Percentiles rank a stretch among this genome's conserved stretches.
These are phyloP conservation scores for Drosophila gunungcola DNA, from an alignment of 1,140 invertebrate genomes.

Conservation along the genomic window DNA sequence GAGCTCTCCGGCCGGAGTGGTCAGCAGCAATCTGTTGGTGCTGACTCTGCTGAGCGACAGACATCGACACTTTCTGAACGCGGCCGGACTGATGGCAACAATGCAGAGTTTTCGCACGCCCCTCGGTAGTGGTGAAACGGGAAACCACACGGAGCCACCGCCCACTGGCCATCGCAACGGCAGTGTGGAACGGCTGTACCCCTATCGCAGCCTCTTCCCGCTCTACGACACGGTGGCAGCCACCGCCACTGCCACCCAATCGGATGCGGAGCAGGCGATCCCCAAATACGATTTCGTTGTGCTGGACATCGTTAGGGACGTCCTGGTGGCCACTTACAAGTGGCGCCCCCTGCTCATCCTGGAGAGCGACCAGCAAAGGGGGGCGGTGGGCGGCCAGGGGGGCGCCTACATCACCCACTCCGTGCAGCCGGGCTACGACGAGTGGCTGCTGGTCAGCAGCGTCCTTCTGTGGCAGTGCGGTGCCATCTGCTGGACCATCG, in stretches of 20 bases:
- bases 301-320: conserved; percentile 72
- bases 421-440: conserved; percentile 76
- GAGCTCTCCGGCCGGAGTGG: conserved; percentile 33
- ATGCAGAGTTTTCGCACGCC: conserved; percentile 70
- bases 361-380: conserved; percentile 50
- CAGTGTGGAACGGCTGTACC: conserved; percentile 46
- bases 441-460: conserved; percentile 77
- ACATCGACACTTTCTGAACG: conserved; percentile 78
- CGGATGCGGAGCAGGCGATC: conserved; percentile 19
- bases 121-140: neutral
- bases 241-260: conserved; percentile 16
- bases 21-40: conserved; percentile 78
- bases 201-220: conserved; percentile 74
- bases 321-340: conserved; percentile 32
- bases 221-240: conserved; percentile 79
- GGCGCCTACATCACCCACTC: conserved; percentile 74
- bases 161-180: conserved; percentile 25
- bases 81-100: conserved; percentile 64
- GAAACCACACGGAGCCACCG: conserved; percentile 6
- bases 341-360: conserved; percentile 82
- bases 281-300: conserved; percentile 83
- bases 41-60: conserved; percentile 83
- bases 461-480: conserved; percentile 78
- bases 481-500: conserved; percentile 81
- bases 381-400: conserved; percentile 4